A percentile compares a stretch with the other conserved stretches of the same genome.
Evolutionary conservation across 2,797 vertebrate genomes (phyloP).

Genomic region (Danio aesculapii): DNA sequence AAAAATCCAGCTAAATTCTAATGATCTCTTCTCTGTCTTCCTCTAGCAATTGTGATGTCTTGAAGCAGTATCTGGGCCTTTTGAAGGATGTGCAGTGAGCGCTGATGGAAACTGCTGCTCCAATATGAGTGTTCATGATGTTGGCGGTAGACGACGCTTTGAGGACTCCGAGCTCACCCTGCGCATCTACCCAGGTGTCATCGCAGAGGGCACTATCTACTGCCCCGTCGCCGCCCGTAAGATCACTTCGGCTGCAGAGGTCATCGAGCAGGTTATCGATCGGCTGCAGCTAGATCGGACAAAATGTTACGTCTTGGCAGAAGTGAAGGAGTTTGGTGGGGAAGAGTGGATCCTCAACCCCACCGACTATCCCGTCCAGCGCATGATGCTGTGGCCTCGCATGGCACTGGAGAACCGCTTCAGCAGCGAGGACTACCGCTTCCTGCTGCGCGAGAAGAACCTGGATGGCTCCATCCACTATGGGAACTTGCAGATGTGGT

Average conservation of each 20-base stretch:
- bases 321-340: conserved; percentile 98
- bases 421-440: conserved; percentile 95
- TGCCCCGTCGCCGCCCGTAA: conserved; percentile 93
- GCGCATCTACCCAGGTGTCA: conserved; percentile 93
- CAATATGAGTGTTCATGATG: conserved; percentile 98
- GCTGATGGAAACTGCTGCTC: conserved; percentile 91
- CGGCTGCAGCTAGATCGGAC: conserved; percentile 91
- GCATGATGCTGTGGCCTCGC: conserved; percentile 99
- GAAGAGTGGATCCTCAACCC: conserved; percentile 99
- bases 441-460: conserved; percentile 95
- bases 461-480: conserved; percentile 97
- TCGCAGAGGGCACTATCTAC: conserved; percentile 96
- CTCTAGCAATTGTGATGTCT: conserved; percentile 80
- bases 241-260: conserved; percentile 93
- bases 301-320: conserved; percentile 94
- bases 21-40: conserved; percentile 29
- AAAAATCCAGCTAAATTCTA: background rate
- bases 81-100: conserved; percentile 74
- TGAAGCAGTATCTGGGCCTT: conserved; percentile 74
- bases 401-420: conserved; percentile 92
- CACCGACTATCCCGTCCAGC: conserved; percentile 94
- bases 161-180: conserved; percentile 94
- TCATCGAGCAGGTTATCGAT: conserved; percentile 91
- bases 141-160: conserved; percentile 94
- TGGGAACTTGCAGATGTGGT: conserved; percentile 95